Conservation (phyloP, 2,797 vertebrate species). For the Pipistrellus pipistrellus region DNA sequence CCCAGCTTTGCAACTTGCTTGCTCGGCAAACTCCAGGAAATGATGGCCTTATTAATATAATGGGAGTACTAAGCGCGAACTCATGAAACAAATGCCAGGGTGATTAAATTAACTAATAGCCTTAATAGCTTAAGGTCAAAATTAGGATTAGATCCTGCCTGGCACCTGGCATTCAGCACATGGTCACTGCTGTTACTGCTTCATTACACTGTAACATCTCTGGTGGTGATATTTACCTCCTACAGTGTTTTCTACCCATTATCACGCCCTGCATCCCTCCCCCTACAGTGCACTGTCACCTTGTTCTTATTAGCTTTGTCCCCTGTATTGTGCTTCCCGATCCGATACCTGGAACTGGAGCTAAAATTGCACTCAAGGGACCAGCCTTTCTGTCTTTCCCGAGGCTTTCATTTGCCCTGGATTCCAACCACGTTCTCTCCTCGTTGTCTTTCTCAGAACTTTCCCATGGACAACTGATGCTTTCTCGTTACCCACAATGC, state of each 20-base stretch:
- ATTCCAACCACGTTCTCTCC: neutral
- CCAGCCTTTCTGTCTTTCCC: neutral
- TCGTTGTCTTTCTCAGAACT: neutral
- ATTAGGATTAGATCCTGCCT: neutral
- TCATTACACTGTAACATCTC: neutral
- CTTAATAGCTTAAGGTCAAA: neutral
- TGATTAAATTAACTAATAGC: neutral
- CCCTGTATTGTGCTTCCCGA: neutral
- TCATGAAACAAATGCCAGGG: neutral
- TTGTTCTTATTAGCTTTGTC: neutral
- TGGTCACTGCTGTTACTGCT: neutral
- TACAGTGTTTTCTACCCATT: neutral
- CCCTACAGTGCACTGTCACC: neutral
- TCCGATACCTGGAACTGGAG: neutral
- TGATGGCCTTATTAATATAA: slow-evolving; percentile 37
- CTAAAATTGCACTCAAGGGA: neutral
- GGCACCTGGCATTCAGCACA: neutral
- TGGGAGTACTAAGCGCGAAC: neutral
- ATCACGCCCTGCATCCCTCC: neutral
- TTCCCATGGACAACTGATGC: neutral
- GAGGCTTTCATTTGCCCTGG: neutral
- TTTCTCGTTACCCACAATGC: neutral
- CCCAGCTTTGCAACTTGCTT: neutral
- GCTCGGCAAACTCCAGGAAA: neutral
- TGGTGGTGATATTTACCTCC: neutral